A percentile compares a stretch with the other conserved stretches of the same genome.
Conservation (phyloP, 1,140 invertebrate genomes). For the Philaenus spumarius region DNA sequence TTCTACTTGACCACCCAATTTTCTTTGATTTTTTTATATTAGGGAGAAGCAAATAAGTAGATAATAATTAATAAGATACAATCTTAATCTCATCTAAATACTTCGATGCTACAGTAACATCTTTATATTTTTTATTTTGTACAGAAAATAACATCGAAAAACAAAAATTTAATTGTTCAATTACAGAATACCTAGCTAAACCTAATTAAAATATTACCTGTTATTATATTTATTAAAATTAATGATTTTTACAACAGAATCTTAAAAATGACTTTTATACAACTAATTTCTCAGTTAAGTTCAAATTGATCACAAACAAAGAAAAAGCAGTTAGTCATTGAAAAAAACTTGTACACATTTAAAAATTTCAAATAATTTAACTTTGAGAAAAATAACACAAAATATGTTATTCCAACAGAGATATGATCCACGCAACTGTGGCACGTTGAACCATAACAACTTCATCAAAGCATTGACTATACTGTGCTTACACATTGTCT, state of each 20-base stretch:
- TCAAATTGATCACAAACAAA: background rate
- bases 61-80: no score
- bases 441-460: slow-evolving; percentile 50
- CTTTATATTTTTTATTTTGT: no score
- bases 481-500: slow-evolving; percentile 48
- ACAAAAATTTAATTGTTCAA: background rate
- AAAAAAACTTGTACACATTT: slow-evolving; percentile 9
- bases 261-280: background rate
- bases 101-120: no score
- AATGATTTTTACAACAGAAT: background rate
- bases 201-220: no score
- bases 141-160: no score
- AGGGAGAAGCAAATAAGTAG: no score
- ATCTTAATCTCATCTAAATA: no score
- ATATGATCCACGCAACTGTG: slow-evolving; percentile 54
- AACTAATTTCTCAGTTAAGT: background rate
- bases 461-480: slow-evolving; percentile 52
- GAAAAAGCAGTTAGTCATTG: background rate
- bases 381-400: background rate
- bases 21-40: no score
- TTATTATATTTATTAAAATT: no score
- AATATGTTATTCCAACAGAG: slow-evolving; percentile 42
- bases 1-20: no score
- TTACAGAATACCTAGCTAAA: background rate
- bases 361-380: background rate